Evolutionary conservation across 2,888 invertebrate species (phyloP).

Genomic region (Oxyteleia sp.): DNA sequence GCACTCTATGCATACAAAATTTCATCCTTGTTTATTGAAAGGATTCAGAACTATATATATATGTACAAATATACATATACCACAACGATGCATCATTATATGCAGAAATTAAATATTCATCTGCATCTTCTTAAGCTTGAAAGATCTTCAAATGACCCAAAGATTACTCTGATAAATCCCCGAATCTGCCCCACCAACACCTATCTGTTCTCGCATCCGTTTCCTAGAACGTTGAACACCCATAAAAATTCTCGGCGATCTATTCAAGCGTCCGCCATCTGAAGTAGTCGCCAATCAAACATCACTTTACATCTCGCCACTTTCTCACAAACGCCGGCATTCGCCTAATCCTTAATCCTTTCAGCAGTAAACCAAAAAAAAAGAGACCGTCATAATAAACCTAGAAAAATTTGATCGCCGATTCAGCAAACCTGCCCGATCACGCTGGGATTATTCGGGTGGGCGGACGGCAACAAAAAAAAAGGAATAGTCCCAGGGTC

Average conservation of each 20-base stretch:
- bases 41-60: too few species aligned
- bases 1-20: too few species aligned
- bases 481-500: constrained; percentile 74
- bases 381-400: constrained; percentile 60
- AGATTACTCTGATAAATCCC: too few species aligned
- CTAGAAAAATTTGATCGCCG: constrained; percentile 59
- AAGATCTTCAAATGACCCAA: too few species aligned
- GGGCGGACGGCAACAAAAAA: constrained; percentile 58
- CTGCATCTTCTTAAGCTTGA: too few species aligned
- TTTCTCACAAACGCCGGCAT: constrained; percentile 58
- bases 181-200: too few species aligned
- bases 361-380: constrained; percentile 40
- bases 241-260: constrained; percentile 43
- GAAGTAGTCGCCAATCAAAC: constrained; percentile 64
- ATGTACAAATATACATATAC: too few species aligned
- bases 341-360: constrained; percentile 65
- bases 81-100: too few species aligned
- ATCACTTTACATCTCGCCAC: constrained; percentile 65
- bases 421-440: constrained; percentile 67
- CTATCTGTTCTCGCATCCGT: background rate
- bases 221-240: constrained; percentile 52
- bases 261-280: constrained; percentile 21
- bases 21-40: too few species aligned
- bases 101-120: too few species aligned
- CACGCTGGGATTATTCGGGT: constrained; percentile 64